These are phyloP conservation scores for Gavialis gangeticus DNA, from an alignment of 2,113 vertebrate species.

Conservation along the genomic window DNA sequence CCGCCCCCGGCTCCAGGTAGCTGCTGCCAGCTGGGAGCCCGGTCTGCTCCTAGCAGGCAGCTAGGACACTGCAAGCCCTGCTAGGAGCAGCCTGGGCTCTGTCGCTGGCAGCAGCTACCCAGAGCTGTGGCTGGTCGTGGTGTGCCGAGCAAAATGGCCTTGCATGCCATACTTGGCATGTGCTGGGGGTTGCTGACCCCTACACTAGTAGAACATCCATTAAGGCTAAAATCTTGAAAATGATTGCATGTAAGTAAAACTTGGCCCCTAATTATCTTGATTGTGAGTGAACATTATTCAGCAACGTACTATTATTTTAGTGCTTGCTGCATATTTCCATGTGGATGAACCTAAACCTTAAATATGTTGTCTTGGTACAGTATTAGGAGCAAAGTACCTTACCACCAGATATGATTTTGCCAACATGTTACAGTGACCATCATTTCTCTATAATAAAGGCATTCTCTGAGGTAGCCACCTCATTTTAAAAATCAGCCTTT, in stretches of 20 bases:
- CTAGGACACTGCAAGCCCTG: no score
- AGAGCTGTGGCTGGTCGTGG: no score
- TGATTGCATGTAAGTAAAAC: slow-evolving; percentile 16
- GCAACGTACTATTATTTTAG: slow-evolving; percentile 32
- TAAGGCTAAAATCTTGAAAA: slow-evolving; percentile 9
- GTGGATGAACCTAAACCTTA: neutral
- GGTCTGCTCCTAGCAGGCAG: no score
- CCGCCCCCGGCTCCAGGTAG: no score
- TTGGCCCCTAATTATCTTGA: neutral
- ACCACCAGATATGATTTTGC: neutral
- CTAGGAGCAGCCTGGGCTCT: no score
- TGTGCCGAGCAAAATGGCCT: no score
- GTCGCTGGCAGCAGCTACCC: no score
- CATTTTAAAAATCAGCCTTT: slow-evolving; percentile 19
- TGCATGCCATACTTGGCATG: no score
- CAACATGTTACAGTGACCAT: neutral
- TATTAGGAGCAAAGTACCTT: neutral
- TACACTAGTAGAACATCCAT: neutral
- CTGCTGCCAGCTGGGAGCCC: no score
- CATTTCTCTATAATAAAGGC: neutral
- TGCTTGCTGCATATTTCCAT: neutral
- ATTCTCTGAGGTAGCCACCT: neutral
- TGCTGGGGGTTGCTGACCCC: neutral
- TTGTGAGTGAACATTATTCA: slow-evolving; percentile 9
- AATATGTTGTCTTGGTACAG: neutral